A percentile compares a stretch with the other conserved stretches of the same genome.
Conservation (phyloP, 37 sponge, comb jelly and placozoan species). For the Cliona cf. orientalis region DNA sequence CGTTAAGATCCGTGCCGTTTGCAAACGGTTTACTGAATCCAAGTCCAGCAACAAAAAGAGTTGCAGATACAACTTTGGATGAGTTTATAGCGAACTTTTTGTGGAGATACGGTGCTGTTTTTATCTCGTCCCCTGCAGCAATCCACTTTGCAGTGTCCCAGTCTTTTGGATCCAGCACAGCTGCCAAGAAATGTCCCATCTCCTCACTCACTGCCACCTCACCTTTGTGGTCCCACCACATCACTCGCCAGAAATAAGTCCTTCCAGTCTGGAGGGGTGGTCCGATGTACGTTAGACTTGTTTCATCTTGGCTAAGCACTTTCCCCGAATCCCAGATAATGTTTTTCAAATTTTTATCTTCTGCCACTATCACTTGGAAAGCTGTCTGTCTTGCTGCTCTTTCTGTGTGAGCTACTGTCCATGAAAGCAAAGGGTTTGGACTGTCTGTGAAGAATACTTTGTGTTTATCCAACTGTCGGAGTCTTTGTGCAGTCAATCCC, state of each 20-base stretch:
- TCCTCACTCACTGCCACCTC: constrained; percentile 23
- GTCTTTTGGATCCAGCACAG: constrained; percentile 13
- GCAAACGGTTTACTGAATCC: constrained; percentile 46
- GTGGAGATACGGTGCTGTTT: constrained; percentile 6
- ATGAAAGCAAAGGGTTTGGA: constrained; percentile 52
- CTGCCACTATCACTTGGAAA: constrained; percentile 28
- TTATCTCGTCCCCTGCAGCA: constrained; percentile 18
- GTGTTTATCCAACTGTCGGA: neutral
- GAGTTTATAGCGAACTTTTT: constrained; percentile 3
- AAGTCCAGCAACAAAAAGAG: constrained; percentile 54
- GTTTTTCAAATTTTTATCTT: neutral
- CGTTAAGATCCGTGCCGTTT: constrained; percentile 48
- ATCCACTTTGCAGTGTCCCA: constrained; percentile 56
- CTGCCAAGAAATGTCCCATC: constrained; percentile 53
- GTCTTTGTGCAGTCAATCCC: neutral
- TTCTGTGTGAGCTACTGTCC: constrained; percentile 63
- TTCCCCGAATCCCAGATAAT: constrained; percentile 60
- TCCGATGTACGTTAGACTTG: constrained; percentile 14
- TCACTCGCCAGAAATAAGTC: constrained; percentile 44
- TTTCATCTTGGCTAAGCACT: constrained; percentile 12
- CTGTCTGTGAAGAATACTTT: constrained; percentile 48
- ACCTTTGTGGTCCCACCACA: constrained; percentile 68
- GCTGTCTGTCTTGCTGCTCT: constrained; percentile 48
- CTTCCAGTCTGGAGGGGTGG: constrained; percentile 34
- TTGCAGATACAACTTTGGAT: neutral